Percentiles rank a stretch among this genome's conserved stretches.
Evolutionary conservation across 2,888 invertebrate genomes (phyloP).

Genomic region (Himalopsyche tibetana): DNA sequence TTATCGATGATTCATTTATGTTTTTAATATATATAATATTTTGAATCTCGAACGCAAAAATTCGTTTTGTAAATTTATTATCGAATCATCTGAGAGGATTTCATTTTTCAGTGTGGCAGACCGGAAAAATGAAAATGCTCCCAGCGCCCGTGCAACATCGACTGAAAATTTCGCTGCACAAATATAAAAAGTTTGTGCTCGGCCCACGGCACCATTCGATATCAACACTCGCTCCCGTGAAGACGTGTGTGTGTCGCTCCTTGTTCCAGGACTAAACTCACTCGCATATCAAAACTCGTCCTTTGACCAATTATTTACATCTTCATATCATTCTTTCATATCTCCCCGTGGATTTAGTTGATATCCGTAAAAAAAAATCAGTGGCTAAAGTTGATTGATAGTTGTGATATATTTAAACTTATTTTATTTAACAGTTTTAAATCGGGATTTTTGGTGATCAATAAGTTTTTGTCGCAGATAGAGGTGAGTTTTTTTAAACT

Average conservation of each 20-base stretch:
- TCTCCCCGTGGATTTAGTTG: not conserved
- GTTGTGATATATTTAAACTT: not conserved
- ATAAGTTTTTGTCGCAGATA: not conserved
- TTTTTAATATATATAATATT: too few species aligned
- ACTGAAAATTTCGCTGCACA: not conserved
- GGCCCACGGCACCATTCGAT: constrained; percentile 5
- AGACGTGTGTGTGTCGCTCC: constrained; percentile 23
- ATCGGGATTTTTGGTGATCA: not conserved
- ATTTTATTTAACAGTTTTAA: not conserved
- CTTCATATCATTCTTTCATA: constrained; percentile 24
- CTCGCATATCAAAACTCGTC: constrained; percentile 13
- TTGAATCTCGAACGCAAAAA: too few species aligned
- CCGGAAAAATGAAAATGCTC: constrained; percentile 17
- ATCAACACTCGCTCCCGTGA: not conserved
- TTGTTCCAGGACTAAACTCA: constrained; percentile 16
- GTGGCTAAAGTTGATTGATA: not conserved
- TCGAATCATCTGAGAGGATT: not conserved
- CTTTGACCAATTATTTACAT: not conserved
- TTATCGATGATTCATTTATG: too few species aligned
- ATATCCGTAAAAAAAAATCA: not conserved
- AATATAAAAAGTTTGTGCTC: constrained; percentile 10
- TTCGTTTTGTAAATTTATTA: not conserved
- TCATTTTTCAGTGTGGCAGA: not conserved
- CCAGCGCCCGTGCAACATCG: not conserved
- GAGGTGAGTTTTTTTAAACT: not conserved